Evolutionary conservation across 2,888 invertebrate genomes (phyloP), one percentile per base, ranked within the genome.

Genomic region (Volucella bombylans): DNA sequence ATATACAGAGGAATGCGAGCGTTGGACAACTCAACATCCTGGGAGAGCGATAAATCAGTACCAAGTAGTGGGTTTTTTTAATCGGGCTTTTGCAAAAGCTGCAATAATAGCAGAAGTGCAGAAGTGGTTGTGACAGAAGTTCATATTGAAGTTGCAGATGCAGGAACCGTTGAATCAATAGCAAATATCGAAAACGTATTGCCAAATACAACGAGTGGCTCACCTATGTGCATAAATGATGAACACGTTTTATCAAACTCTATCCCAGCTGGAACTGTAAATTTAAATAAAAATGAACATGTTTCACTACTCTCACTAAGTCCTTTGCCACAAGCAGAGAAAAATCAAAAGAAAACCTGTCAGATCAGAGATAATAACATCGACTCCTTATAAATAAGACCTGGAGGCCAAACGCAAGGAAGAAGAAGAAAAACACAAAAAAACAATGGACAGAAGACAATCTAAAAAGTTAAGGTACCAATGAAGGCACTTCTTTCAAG

Each of bases 351-450:
- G 12, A 69, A 49, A 9, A 38, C 45, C n/a, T 68, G 39, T 59
- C 18, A 68, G 38, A 45, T 55, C 68, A 45, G 68, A 68, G 47
- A 47, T 55, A 12, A 47, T 68, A 14, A 55, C 45, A 45, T 55
- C 68, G n/a, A 68, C 45, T 55, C 55, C 68, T 68, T 68, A 31
- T 15, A 67, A 67, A 18, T 1, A 18, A 18, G 18, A 18, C 18
- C 18, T 18, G 43, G 67, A 43, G n/a, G 41, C 67, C 23, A 54
- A 54, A n/a, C 55, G 54, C 52, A 67, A 54, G 11, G 41, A 54
- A 52, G 18, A 18, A 18, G 55, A 68, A 45, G 68, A 55, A 55
- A 57, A 67, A 55, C 14, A 38, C 3, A 14, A 38, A 55, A 55
- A 55, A 55, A 55, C n/a, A 38, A 55, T 11, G 18, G 11, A 59